Conservation (phyloP, 2,113 vertebrate genomes). For the Gnathonemus longibarbis region DNA sequence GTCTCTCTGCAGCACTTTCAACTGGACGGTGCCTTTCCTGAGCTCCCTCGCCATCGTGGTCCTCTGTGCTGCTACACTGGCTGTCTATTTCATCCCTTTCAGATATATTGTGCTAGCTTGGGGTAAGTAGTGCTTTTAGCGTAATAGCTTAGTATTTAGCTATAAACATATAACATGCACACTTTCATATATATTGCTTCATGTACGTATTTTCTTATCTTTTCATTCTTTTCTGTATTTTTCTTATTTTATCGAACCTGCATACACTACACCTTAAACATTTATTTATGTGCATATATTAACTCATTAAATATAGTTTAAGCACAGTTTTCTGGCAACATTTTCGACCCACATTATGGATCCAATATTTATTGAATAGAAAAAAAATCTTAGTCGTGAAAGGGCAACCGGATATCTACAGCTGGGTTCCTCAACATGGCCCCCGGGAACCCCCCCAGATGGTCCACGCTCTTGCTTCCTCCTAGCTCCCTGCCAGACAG, state of each 20-base stretch:
- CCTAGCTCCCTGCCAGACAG: neutral
- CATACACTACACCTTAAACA: neutral
- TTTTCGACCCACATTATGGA: neutral
- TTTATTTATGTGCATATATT: neutral
- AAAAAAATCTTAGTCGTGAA: neutral
- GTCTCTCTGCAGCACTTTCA: slow-evolving; percentile 75
- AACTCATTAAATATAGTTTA: neutral
- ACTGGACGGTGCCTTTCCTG: slow-evolving; percentile 96
- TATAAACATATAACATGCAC: neutral
- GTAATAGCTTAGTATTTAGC: neutral
- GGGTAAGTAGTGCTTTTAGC: slow-evolving; percentile 70
- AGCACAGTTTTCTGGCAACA: neutral
- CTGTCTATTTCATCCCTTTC: slow-evolving; percentile 90
- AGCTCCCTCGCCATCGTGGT: slow-evolving; percentile 90
- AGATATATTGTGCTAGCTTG: slow-evolving; percentile 93
- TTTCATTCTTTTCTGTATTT: neutral
- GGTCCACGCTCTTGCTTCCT: neutral
- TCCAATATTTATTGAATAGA: neutral
- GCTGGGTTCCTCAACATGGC: neutral
- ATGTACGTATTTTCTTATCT: neutral
- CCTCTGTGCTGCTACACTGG: slow-evolving; percentile 69
- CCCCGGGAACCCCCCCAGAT: neutral
- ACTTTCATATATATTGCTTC: neutral
- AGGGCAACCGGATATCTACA: neutral
- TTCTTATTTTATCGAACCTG: neutral